These are phyloP conservation scores for Neolamprologus cancellatus DNA, from an alignment of 2,113 vertebrate species.

Conservation along the genomic window DNA sequence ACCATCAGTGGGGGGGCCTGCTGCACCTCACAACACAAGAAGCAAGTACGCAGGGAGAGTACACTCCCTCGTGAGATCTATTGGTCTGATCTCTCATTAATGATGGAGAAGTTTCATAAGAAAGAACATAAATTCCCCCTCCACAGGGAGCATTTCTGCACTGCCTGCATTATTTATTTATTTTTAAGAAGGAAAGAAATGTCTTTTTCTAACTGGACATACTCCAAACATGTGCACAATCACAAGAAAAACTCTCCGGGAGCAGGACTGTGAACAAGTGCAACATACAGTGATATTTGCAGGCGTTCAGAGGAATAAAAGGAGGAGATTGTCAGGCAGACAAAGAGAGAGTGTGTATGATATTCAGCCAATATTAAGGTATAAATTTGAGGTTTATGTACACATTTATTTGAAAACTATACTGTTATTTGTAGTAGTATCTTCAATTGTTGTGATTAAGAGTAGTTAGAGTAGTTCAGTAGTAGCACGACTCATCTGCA, in stretches of 20 bases:
- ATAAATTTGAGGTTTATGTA: background rate
- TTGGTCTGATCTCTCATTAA: background rate
- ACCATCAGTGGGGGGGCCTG: accelerated
- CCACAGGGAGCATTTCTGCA: background rate
- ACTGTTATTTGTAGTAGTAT: background rate
- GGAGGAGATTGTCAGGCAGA: background rate
- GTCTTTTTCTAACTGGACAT: background rate
- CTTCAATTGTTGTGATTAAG: background rate
- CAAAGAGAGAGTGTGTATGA: background rate
- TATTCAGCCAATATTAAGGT: background rate
- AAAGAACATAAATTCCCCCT: background rate
- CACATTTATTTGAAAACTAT: background rate
- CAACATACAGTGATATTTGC: background rate
- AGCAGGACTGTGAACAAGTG: background rate
- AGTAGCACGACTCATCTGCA: accelerated
- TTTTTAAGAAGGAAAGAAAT: background rate
- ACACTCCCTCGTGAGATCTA: background rate
- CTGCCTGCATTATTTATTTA: background rate
- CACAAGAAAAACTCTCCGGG: background rate
- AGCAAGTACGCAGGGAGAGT: background rate
- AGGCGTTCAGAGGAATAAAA: background rate
- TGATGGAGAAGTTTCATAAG: background rate
- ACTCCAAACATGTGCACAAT: background rate
- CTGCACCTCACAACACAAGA: background rate
- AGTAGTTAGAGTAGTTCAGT: background rate